Conservation (phyloP, 2,888 invertebrate species). For the Andrena haemorrhoa region DNA sequence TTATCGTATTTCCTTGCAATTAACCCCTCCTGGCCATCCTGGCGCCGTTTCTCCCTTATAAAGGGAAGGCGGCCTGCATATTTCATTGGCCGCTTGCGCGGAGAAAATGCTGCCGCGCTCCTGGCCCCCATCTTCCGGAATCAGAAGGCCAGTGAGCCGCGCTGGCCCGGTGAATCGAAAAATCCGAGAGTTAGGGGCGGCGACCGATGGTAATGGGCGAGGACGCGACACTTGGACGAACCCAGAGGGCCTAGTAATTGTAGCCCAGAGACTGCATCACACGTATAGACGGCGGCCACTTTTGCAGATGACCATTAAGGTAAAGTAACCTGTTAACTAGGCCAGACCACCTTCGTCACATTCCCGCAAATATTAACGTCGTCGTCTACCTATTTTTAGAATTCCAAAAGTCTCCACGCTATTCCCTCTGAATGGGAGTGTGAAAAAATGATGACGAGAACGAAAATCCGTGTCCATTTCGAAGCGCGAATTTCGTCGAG, state of each 20-base stretch:
- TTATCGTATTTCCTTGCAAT: slow-evolving; percentile 80
- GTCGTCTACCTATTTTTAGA: no score
- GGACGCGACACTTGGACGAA: slow-evolving; percentile 3
- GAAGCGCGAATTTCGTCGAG: slow-evolving; percentile 10
- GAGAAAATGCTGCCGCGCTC: slow-evolving; percentile 49
- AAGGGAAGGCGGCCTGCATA: slow-evolving; percentile 75
- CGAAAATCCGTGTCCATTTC: background rate
- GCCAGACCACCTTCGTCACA: background rate
- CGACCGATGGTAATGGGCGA: background rate
- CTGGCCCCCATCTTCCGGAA: slow-evolving; percentile 59
- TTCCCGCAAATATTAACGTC: background rate
- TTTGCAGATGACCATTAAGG: background rate
- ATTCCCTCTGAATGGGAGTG: no score
- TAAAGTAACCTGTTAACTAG: background rate
- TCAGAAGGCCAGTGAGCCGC: slow-evolving; percentile 70
- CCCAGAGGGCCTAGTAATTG: background rate
- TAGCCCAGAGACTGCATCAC: background rate
- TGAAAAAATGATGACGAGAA: background rate
- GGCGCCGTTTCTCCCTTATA: slow-evolving; percentile 41
- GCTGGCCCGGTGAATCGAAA: slow-evolving; percentile 63
- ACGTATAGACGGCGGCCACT: background rate
- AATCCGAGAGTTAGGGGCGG: slow-evolving; percentile 50
- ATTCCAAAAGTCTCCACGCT: no score
- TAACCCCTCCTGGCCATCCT: slow-evolving; percentile 69
- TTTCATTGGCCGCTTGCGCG: slow-evolving; percentile 72